Base-by-base conservation (phyloP, 2,797 vertebrate genomes). In the Taenioides sp. region DNA sequence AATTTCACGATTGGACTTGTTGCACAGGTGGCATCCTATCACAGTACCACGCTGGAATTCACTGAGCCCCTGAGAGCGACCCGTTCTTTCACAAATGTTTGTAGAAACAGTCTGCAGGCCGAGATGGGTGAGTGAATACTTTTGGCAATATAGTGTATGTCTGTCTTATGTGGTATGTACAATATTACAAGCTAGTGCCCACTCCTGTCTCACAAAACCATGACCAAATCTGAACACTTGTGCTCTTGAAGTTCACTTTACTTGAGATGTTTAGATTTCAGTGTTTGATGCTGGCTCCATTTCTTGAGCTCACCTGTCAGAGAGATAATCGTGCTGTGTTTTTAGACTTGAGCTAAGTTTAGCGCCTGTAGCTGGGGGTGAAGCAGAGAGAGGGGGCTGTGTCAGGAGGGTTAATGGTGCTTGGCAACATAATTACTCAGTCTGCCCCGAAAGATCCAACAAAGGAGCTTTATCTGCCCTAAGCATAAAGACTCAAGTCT, bases 361-460 rank as follows among this genome's bases (percentile, higher is more conserved):
- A 71, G 67, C 67, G 64, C 31, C 7, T 1, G 1, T 50, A 67
- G 70, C 73, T 61, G 23, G 20, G 68, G 58, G 62, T 25, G 65
- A 68, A 80, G 55, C 12, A 71, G 28, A 77, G 27, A 67, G 66
- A 18, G 64, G 40, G 65, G 49, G 37, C 72, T 76, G 37, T 67
- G 70, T 62, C 64, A 37, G 74, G 69, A 57, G 65, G 55, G 74
- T 71, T 84, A 72, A 80, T 82, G 69, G 71, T 76, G 63, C 69
- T 68, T 67, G 49, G 55, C 65, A 78, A 73, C 67, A 73, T 76
- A 77, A 81, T 81, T 73, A 74, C 58, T 76, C 66, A 67, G 43
- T 72, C 79, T 73, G 73, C 55, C 37, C 40, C 73, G n/a, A 71
- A 67, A 76, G 11, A 77, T 66, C 61, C 70, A 71, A 67, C 37